Base-by-base conservation (phyloP, 1,140 invertebrate species). In the Marisa cornuarietis region DNA sequence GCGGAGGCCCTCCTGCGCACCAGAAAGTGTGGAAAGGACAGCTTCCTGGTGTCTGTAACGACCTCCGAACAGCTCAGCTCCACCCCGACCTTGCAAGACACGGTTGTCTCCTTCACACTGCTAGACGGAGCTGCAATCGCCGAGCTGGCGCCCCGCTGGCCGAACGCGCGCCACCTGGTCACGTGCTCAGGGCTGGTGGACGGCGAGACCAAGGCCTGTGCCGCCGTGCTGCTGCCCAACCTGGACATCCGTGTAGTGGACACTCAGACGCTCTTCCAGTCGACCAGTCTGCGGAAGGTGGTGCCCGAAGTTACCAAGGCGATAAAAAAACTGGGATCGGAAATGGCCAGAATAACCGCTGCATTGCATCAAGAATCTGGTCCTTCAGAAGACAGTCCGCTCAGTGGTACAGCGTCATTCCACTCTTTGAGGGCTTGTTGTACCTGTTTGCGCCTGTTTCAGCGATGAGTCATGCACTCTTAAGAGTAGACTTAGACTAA, bases 241-340 rank as follows among this genome's bases (percentile, higher is more conserved):
- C 63, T 75, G 9, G 61, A 80, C 26, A 66, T 80, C 22, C 26
- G 73, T 1, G 49, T 80, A 1, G 16, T 80, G 63, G 79, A 80
- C 71, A 75, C 79, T 4, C 49, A 69, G 16, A 66, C 14, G 8
- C 42, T 74, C n/a, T 80, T 80, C 58, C 79, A 76, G 62, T 66
- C 79, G 3, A 24, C 42, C 26, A 74, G 31, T 20, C 24, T 76
- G 4, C 63, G 51, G 0, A 31, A 58, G 7, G 18, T 69, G 16
- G 74, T 80, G 5, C 71, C 66, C 0, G 58, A 51, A 49, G 62
- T 79, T 10, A 73, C 63, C 24, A 73, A 79, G 71, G 22, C 22
- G 0, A 24, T 68, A 24, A n/a, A 61, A 54, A 54, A 54, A 54
- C 20, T 80, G 79, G 79, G 71, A 71, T 42, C 22, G n/a, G 16